Evolutionary conservation across 2,113 vertebrate species (phyloP).

Genomic region (Eulacestoma nigropectus): DNA sequence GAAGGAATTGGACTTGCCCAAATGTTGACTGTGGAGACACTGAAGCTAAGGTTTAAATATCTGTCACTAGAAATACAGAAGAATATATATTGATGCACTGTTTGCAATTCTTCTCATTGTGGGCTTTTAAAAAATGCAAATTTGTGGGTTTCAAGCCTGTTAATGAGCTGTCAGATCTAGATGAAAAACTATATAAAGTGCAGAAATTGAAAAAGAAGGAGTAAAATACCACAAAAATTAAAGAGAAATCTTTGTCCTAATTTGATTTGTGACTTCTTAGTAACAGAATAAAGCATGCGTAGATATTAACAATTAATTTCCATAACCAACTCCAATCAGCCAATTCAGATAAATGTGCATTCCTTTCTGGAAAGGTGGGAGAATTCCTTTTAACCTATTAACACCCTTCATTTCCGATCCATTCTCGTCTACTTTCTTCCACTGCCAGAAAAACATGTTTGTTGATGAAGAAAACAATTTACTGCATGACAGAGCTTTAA

Average conservation of each 20-base stretch:
- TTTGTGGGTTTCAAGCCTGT: slow-evolving; percentile 25
- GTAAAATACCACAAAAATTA: slow-evolving; percentile 32
- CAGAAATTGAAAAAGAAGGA: slow-evolving; percentile 28
- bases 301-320: slow-evolving; percentile 55
- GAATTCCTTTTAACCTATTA: slow-evolving; percentile 38
- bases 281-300: slow-evolving; percentile 25
- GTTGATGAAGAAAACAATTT: not conserved
- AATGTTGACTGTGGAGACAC: not conserved
- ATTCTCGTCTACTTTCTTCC: not conserved
- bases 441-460: not conserved
- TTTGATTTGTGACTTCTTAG: slow-evolving; percentile 54
- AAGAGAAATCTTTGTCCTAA: slow-evolving; percentile 39
- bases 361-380: not conserved
- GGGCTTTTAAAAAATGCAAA: slow-evolving; percentile 3
- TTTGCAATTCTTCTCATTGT: not conserved
- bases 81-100: not conserved
- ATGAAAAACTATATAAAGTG: slow-evolving; percentile 14
- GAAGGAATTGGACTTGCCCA: slow-evolving; percentile 10
- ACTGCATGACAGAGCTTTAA: not conserved
- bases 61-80: not conserved
- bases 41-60: slow-evolving; percentile 2
- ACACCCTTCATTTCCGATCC: not conserved
- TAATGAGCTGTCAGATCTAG: slow-evolving; percentile 36
- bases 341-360: slow-evolving; percentile 11
- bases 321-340: slow-evolving; percentile 18